phyloP scores from a whole-genome alignment of 2,888 invertebrate genomes.

The Cloeon dipterum region DNA sequence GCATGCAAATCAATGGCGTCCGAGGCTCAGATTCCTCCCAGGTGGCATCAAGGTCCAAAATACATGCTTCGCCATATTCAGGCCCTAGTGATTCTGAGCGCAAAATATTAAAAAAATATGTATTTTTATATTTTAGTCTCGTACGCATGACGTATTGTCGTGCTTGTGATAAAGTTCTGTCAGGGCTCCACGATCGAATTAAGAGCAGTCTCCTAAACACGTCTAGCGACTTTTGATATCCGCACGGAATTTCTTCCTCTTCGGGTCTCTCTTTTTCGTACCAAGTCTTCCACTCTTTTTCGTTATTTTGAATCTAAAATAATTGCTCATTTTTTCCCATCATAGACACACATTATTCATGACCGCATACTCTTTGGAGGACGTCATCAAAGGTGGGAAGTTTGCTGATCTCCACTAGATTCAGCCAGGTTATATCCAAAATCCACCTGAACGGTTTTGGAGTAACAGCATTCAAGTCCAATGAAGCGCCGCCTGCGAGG shows the following conservation, averaged over 20 bases:
- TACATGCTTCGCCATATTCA: constrained; percentile 77
- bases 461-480: constrained; percentile 76
- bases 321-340: too few relatives aligned
- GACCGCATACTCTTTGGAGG: constrained; percentile 31
- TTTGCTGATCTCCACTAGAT: constrained; percentile 81
- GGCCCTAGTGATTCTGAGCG: constrained; percentile 60
- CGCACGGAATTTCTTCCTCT: constrained; percentile 73
- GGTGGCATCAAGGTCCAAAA: constrained; percentile 73
- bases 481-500: constrained; percentile 52
- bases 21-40: constrained; percentile 76
- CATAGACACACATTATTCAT: too few relatives aligned
- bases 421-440: constrained; percentile 86
- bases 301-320: constrained; percentile 59
- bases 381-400: constrained; percentile 57
- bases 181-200: constrained; percentile 87
- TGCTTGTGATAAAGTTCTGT: constrained; percentile 81
- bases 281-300: constrained; percentile 75
- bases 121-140: constrained; percentile 1
- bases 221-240: constrained; percentile 64
- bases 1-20: constrained; percentile 73
- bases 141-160: constrained; percentile 68
- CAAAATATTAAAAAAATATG: not conserved
- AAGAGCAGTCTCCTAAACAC: constrained; percentile 67
- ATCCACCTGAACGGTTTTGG: constrained; percentile 92
- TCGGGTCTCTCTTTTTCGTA: constrained; percentile 86